phyloP scores from a whole-genome alignment of 1,140 invertebrate genomes.

The Rhagoletis zephyria region DNA sequence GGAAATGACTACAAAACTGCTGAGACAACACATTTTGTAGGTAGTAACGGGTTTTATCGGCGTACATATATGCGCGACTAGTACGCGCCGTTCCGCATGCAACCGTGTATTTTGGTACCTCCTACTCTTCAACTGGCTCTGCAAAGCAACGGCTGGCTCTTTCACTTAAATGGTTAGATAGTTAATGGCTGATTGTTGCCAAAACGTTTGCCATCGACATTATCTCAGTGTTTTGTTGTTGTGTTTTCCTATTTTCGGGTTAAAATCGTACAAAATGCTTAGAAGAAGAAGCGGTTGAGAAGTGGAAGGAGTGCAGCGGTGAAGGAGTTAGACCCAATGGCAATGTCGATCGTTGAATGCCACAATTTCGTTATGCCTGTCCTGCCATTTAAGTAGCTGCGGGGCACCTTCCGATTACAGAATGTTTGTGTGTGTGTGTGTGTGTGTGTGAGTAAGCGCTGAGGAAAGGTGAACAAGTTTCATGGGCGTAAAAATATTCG shows the following conservation, averaged over 20 bases:
- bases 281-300: background rate
- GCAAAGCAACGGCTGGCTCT: background rate
- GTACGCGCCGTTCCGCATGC: slow-evolving; percentile 21
- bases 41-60: slow-evolving; percentile 41
- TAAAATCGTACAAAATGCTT: slow-evolving; percentile 10
- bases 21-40: slow-evolving; percentile 49
- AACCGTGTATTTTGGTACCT: slow-evolving; percentile 2
- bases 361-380: background rate
- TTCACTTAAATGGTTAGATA: slow-evolving; percentile 39
- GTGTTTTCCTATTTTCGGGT: slow-evolving; percentile 28
- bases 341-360: slow-evolving; percentile 21
- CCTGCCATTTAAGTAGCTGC: background rate
- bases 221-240: slow-evolving; percentile 8
- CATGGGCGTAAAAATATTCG: slow-evolving; percentile 34
- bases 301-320: no score
- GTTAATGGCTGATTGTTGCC: slow-evolving; percentile 51
- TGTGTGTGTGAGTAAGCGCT: background rate
- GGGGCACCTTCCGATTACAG: background rate
- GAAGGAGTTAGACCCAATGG: background rate
- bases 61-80: slow-evolving; percentile 31
- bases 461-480: slow-evolving; percentile 33
- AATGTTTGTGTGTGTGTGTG: background rate
- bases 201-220: slow-evolving; percentile 36
- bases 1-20: slow-evolving; percentile 55
- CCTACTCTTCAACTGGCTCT: background rate